Base-by-base conservation (phyloP, 2,888 invertebrate genomes). In the Strigamia transsilvanica region DNA sequence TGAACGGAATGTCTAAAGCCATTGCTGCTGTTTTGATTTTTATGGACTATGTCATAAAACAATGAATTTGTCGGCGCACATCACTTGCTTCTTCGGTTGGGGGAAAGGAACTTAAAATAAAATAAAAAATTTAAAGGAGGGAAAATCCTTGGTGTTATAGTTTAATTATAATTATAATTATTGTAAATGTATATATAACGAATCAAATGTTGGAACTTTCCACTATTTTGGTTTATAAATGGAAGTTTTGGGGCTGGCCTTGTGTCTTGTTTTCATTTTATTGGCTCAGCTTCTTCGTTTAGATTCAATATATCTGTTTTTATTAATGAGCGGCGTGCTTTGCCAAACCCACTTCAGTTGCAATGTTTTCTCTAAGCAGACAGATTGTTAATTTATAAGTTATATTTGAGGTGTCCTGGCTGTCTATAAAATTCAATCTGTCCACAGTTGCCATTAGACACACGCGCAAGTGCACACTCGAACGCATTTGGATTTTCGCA, bases 31-130 rank as follows among this genome's bases (percentile, higher is more conserved):
- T 73, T 73, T 27, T 73, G 73, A 73, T 73, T 73, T 73, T 73
- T 73, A 73, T 73, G 73, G 73, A 73, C 73, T 32, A 13, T 73
- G 73, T 73, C 73, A 73, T 73, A 73, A 73, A 73, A 73, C 73
- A 73, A 73, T 73, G 73, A 73, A 73, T 73, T 73, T 73, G 73
- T 73, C 73, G 73, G 73, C 73, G 73, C 73, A 73, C 73, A 73
- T 73, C 73, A 73, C 73, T 73, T 73, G 61, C 32, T 73, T 56
- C 73, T 73, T 73, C 73, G 27, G 73, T 73, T 32, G n/a, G 23
- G 56, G 56, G 56, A 51, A 51, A 51, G n/a, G 27, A 27, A 27
- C 27, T 27, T 27, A 32, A 73, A 73, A 21, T 15, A 23, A 15
- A 9, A 32, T 27, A 73, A 12, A 5, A 27, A 18, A 18, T 18